Evolutionary conservation across 2,797 vertebrate genomes (phyloP).

Genomic region (Urophycis tenuis): DNA sequence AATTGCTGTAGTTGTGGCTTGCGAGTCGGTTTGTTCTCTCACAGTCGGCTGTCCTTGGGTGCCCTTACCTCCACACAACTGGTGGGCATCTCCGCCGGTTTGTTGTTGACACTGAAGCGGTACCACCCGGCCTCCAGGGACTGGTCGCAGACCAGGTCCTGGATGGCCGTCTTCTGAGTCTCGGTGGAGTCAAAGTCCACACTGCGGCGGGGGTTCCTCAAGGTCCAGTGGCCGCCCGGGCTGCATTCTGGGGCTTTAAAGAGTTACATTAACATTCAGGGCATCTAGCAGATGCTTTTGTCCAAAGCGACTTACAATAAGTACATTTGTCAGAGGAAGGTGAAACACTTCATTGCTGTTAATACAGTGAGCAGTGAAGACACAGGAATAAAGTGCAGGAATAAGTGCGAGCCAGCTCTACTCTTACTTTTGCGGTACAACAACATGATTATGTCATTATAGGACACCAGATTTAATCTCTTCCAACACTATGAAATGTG

Average conservation of each 20-base stretch:
- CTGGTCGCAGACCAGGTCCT: slow-evolving; percentile 79
- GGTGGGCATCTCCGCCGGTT: slow-evolving; percentile 75
- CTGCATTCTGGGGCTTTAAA: slow-evolving; percentile 71
- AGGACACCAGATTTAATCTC: neutral
- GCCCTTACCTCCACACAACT: slow-evolving; percentile 72
- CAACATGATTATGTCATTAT: neutral
- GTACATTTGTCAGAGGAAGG: too few species aligned
- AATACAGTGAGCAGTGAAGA: too few species aligned
- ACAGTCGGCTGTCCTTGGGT: slow-evolving; percentile 15
- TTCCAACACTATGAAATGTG: neutral
- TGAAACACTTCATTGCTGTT: too few species aligned
- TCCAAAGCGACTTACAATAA: too few species aligned
- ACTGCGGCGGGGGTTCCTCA: slow-evolving; percentile 66
- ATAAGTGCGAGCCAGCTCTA: neutral
- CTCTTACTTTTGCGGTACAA: neutral
- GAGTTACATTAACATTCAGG: too few species aligned
- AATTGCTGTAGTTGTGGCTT: neutral
- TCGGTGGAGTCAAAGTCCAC: slow-evolving; percentile 73
- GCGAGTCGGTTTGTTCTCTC: neutral
- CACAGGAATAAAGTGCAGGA: neutral
- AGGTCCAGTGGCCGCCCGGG: slow-evolving; percentile 58
- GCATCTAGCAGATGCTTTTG: too few species aligned
- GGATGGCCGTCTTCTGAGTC: slow-evolving; percentile 67
- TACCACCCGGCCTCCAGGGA: slow-evolving; percentile 72
- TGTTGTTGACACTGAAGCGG: slow-evolving; percentile 68